Evolutionary conservation across 1,140 invertebrate species (phyloP).

Genomic region (Lepidurus couesii): DNA sequence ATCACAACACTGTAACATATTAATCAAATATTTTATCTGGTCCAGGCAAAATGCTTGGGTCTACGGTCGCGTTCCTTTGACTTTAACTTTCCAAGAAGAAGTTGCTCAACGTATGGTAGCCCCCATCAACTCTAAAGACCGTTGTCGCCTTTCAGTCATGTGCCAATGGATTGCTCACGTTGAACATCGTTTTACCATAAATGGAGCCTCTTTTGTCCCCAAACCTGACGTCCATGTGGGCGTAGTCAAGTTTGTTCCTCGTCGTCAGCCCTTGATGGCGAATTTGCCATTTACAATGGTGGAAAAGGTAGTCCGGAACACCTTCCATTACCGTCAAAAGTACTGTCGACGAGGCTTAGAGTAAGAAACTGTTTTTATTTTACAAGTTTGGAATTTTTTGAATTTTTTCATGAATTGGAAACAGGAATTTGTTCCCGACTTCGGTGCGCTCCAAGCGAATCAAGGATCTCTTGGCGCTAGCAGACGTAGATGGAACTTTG

Average conservation of each 20-base stretch:
- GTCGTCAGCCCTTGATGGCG: slow-evolving; percentile 65
- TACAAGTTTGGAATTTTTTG: background rate
- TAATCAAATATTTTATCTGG: slow-evolving; percentile 27
- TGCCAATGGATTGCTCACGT: slow-evolving; percentile 87
- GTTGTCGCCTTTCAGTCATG: slow-evolving; percentile 88
- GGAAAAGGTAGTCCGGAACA: slow-evolving; percentile 79
- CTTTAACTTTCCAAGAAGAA: slow-evolving; percentile 95
- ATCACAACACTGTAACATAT: background rate
- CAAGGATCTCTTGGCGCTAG: slow-evolving; percentile 60
- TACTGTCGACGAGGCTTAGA: slow-evolving; percentile 61
- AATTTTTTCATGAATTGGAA: slow-evolving; percentile 36
- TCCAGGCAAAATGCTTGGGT: slow-evolving; percentile 64
- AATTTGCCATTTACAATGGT: slow-evolving; percentile 72
- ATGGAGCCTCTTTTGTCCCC: slow-evolving; percentile 83
- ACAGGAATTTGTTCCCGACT: slow-evolving; percentile 69
- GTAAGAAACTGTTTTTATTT: slow-evolving; percentile 41
- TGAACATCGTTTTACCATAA: slow-evolving; percentile 76
- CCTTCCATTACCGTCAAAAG: slow-evolving; percentile 86
- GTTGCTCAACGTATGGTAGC: slow-evolving; percentile 86
- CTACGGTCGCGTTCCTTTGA: slow-evolving; percentile 77
- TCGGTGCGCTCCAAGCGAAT: slow-evolving; percentile 59
- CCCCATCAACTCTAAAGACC: slow-evolving; percentile 52
- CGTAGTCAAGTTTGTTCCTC: slow-evolving; percentile 79
- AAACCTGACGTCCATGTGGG: slow-evolving; percentile 93
- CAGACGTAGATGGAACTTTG: slow-evolving; percentile 63